Evolutionary conservation across 2,797 vertebrate genomes (phyloP).

Genomic region (Otolemur crassicaudatus): DNA sequence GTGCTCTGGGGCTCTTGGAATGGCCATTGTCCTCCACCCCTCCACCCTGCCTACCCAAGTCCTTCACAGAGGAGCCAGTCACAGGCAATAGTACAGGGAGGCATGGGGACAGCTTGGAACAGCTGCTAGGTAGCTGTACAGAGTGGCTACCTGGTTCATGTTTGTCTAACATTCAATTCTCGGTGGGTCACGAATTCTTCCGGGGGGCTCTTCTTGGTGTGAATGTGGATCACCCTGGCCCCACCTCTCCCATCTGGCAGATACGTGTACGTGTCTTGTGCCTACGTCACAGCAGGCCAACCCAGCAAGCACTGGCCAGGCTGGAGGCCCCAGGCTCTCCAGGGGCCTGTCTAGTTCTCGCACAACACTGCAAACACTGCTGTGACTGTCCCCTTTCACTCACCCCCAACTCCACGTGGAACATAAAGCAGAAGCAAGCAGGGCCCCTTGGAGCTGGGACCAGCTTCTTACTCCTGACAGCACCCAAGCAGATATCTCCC

Average conservation of each 20-base stretch:
- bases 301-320: not conserved
- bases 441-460: not conserved
- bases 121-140: not conserved
- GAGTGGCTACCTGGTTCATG: not conserved
- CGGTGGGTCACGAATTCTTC: slow-evolving; percentile 1
- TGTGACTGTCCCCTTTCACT: not conserved
- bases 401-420: not conserved
- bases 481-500: not conserved
- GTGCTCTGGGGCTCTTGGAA: slow-evolving; percentile 18
- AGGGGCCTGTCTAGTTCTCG: not conserved
- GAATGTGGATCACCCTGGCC: not conserved
- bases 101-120: not conserved
- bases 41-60: not conserved
- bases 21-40: not conserved
- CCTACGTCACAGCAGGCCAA: not conserved
- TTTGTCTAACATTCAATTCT: not conserved
- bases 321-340: slow-evolving; percentile 8
- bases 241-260: not conserved
- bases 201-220: too few relatives aligned
- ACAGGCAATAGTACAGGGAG: not conserved
- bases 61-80: not conserved
- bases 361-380: not conserved
- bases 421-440: not conserved
- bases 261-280: not conserved
- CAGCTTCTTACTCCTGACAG: not conserved